Evolutionary conservation across 1,140 invertebrate species (phyloP).

Genomic region (Nasonia vitripennis): DNA sequence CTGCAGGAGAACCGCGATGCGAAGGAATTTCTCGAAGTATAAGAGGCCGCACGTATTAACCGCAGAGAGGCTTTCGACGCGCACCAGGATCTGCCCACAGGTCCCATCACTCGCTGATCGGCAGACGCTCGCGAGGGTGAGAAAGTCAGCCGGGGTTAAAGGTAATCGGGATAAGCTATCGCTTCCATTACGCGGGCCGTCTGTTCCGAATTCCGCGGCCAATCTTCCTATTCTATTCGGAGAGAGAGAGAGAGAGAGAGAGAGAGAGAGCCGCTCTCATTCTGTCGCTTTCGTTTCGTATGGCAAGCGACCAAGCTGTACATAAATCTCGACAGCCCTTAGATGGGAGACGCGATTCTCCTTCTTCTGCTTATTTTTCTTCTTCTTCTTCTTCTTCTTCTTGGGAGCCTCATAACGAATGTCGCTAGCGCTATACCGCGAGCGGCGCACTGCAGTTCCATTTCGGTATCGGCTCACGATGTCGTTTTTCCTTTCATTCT

Average conservation of each 20-base stretch:
- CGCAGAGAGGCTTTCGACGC: background rate
- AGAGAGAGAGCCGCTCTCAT: conserved; percentile 5
- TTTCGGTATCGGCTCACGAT: background rate
- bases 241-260: background rate
- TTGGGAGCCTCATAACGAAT: background rate
- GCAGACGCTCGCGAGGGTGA: conserved; percentile 12
- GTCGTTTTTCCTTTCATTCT: background rate
- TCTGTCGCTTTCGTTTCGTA: conserved; percentile 29
- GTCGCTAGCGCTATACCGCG: background rate
- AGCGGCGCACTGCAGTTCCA: background rate
- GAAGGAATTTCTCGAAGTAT: conserved; percentile 29
- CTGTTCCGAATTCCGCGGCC: conserved; percentile 52
- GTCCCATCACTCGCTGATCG: background rate
- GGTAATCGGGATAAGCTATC: conserved; percentile 66
- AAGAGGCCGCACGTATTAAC: background rate
- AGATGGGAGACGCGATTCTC: background rate
- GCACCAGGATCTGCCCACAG: background rate
- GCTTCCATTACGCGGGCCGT: conserved; percentile 60
- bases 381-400: background rate
- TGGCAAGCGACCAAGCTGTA: conserved; percentile 26
- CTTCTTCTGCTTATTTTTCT: background rate
- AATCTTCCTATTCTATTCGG: conserved; percentile 37
- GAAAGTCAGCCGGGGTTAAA: conserved; percentile 60
- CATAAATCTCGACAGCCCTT: conserved; percentile 30
- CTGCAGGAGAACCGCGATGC: background rate